Percentiles rank a stretch among this genome's conserved stretches.
Conservation (phyloP, 2,797 vertebrate species). For the Oceanodroma leucorhoa region DNA sequence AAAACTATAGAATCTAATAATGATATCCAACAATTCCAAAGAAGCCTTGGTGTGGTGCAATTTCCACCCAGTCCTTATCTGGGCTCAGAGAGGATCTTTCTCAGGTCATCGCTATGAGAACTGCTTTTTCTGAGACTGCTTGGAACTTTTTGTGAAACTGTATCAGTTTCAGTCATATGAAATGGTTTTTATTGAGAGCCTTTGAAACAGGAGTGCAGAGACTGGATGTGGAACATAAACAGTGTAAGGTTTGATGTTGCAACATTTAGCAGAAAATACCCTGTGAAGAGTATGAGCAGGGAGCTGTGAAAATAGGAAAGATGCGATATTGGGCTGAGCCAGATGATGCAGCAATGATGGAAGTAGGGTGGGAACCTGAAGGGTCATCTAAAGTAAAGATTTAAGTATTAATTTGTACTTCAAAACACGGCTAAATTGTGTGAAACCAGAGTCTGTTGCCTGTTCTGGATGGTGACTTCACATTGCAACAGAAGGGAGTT, state of each 20-base stretch:
- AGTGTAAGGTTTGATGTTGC: background rate
- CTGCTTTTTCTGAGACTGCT: background rate
- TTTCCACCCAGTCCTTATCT: background rate
- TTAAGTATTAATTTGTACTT: background rate
- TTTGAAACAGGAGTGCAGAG: background rate
- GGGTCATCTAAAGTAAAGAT: background rate
- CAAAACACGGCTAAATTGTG: background rate
- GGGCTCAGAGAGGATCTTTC: background rate
- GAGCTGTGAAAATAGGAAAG: background rate
- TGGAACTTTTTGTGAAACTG: background rate
- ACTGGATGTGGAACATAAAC: background rate
- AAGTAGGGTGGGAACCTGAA: background rate
- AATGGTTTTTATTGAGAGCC: background rate
- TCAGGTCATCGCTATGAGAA: background rate
- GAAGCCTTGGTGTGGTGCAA: background rate
- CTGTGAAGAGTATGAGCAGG: background rate
- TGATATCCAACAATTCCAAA: background rate
- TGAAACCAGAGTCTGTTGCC: background rate
- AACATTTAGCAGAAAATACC: background rate
- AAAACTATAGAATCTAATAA: background rate
- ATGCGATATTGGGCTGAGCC: background rate
- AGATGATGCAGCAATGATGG: background rate
- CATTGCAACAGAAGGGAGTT: background rate
- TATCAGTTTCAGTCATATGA: background rate
- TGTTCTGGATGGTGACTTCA: background rate